A percentile compares a stretch with the other conserved stretches of the same genome.
Evolutionary conservation across 1,140 invertebrate genomes (phyloP).

Genomic region (Camponotus floridanus): DNA sequence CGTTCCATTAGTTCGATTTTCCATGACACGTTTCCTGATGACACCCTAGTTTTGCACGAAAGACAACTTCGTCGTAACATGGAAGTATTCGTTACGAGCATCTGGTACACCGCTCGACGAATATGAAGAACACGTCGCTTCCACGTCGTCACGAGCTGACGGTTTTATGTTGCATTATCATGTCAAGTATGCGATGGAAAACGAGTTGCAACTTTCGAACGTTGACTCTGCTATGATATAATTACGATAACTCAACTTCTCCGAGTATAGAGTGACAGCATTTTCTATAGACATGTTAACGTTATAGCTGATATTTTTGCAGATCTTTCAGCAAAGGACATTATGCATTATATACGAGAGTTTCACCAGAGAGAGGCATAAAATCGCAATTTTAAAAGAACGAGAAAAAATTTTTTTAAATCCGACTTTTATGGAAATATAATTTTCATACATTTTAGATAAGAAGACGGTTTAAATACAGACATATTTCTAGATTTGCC

Average conservation of each 20-base stretch:
- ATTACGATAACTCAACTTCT: constrained; percentile 33
- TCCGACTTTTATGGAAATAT: no score
- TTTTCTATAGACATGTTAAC: constrained; percentile 4
- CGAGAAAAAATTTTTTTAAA: no score
- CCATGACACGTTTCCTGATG: constrained; percentile 5
- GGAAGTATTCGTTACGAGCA: constrained; percentile 47
- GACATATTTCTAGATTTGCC: no score
- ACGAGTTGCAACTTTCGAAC: constrained; percentile 44
- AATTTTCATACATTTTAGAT: no score
- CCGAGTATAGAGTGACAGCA: background rate
- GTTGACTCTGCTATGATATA: constrained; percentile 34
- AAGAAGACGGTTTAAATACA: no score
- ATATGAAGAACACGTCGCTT: constrained; percentile 39
- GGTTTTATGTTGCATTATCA: constrained; percentile 22
- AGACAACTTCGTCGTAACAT: constrained; percentile 29
- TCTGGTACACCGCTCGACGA: constrained; percentile 30
- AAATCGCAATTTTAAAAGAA: no score
- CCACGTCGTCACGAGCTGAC: constrained; percentile 42
- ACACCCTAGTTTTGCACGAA: background rate
- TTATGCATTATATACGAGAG: no score
- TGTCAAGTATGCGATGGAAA: constrained; percentile 37
- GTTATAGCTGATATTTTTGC: constrained; percentile 11
- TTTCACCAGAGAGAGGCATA: no score
- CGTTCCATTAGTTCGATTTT: constrained; percentile 22
- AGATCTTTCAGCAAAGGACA: background rate